Conservation (phyloP, 1,140 invertebrate genomes). For the Zaprionus capensis region DNA sequence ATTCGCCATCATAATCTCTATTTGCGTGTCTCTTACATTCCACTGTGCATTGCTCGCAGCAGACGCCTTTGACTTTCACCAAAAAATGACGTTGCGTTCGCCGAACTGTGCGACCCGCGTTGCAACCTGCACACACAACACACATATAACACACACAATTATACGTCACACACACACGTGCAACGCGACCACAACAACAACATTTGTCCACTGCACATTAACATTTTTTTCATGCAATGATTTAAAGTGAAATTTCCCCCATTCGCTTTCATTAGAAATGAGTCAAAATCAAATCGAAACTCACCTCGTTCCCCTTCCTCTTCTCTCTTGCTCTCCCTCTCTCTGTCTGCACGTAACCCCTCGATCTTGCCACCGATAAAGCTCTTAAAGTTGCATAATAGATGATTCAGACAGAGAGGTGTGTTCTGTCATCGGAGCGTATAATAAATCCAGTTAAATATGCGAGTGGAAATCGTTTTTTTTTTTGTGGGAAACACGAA, state of each 20-base stretch:
- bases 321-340: not conserved
- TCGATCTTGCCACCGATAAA: constrained; percentile 8
- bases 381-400: constrained; percentile 57
- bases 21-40: not conserved
- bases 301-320: not conserved
- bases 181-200: constrained; percentile 51
- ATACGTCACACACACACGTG: constrained; percentile 43
- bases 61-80: constrained; percentile 66
- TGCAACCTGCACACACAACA: constrained; percentile 67
- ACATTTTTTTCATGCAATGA: constrained; percentile 57
- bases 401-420: constrained; percentile 32
- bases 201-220: constrained; percentile 78
- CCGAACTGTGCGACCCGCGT: constrained; percentile 20
- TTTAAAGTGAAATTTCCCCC: constrained; percentile 75
- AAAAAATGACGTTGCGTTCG: constrained; percentile 73
- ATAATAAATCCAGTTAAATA: constrained; percentile 19
- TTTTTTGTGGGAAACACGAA: constrained; percentile 55
- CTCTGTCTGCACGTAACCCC: not conserved
- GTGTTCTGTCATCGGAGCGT: constrained; percentile 64
- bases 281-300: constrained; percentile 46
- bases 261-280: constrained; percentile 80
- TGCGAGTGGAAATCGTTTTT: constrained; percentile 13
- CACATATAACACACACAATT: constrained; percentile 34
- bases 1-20: not conserved
- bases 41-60: constrained; percentile 7